phyloP scores from a whole-genome alignment of 1,140 invertebrate genomes.

The Drosophila oshimai region DNA sequence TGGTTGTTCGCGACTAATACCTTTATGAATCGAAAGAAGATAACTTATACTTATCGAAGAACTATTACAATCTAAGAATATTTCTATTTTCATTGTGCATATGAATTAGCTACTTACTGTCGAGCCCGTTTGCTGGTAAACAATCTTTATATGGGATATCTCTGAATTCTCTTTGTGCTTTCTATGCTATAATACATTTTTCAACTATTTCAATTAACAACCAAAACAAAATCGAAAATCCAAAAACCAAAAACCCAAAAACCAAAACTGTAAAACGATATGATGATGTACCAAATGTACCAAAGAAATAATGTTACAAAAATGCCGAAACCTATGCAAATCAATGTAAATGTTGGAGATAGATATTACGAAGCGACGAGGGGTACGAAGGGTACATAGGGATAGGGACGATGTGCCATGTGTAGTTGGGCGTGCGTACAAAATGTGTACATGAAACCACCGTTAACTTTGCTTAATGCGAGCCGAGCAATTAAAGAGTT shows the following conservation, averaged over 20 bases:
- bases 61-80: constrained; percentile 43
- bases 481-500: constrained; percentile 48
- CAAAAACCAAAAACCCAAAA: constrained; percentile 2
- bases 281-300: constrained; percentile 7
- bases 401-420: constrained; percentile 10
- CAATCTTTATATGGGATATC: constrained; percentile 43
- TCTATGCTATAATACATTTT: constrained; percentile 36
- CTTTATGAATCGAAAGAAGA: constrained; percentile 30
- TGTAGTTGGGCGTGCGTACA: constrained; percentile 31
- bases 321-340: constrained; percentile 14
- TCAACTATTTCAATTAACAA: constrained; percentile 39
- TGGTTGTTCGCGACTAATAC: constrained; percentile 61
- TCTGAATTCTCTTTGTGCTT: constrained; percentile 43
- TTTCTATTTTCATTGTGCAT: constrained; percentile 55
- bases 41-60: constrained; percentile 35
- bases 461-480: constrained; percentile 55
- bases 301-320: constrained; percentile 9
- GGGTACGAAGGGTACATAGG: neutral
- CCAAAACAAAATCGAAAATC: constrained; percentile 1
- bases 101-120: constrained; percentile 47
- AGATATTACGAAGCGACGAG: constrained; percentile 17
- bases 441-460: constrained; percentile 51
- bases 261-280: neutral
- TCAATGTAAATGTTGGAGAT: constrained; percentile 24
- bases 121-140: constrained; percentile 34